Percentiles rank a stretch among this genome's conserved stretches.
phyloP scores from a whole-genome alignment of 1,140 invertebrate genomes.

The Aphelinus atriplicis region DNA sequence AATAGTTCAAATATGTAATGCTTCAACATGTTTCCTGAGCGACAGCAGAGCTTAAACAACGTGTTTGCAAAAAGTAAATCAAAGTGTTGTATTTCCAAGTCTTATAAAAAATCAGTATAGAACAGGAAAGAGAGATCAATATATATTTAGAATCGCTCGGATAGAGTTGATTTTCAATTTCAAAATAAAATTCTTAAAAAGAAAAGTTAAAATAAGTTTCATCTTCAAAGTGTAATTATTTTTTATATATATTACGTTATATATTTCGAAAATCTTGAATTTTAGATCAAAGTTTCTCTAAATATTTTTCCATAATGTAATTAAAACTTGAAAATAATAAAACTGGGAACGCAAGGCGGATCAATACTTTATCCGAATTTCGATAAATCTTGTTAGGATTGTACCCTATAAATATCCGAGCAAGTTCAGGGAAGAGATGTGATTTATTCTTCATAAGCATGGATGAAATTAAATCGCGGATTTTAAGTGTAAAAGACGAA shows the following conservation, averaged over 20 bases:
- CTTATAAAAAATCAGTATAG: slow-evolving; percentile 30
- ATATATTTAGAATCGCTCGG: slow-evolving; percentile 42
- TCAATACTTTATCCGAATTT: slow-evolving; percentile 1
- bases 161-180: slow-evolving; percentile 35
- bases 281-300: slow-evolving; percentile 27
- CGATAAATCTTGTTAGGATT: neutral
- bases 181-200: neutral
- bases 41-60: slow-evolving; percentile 21
- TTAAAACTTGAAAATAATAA: slow-evolving; percentile 9
- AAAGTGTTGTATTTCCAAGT: slow-evolving; percentile 17
- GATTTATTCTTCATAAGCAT: slow-evolving; percentile 28
- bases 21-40: slow-evolving; percentile 17
- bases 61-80: neutral
- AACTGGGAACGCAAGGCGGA: neutral
- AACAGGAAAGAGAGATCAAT: slow-evolving; percentile 37
- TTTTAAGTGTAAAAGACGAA: neutral
- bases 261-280: slow-evolving; percentile 35
- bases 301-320: slow-evolving; percentile 39
- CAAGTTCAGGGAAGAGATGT: slow-evolving; percentile 14
- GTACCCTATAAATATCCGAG: slow-evolving; percentile 19
- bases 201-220: no score
- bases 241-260: no score
- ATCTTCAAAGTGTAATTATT: no score
- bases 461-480: neutral
- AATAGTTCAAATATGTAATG: neutral